A percentile compares a stretch with the other conserved stretches of the same genome.
These are phyloP conservation scores for Olivierus martensii DNA, from an alignment of 1,140 invertebrate species.

Conservation along the genomic window DNA sequence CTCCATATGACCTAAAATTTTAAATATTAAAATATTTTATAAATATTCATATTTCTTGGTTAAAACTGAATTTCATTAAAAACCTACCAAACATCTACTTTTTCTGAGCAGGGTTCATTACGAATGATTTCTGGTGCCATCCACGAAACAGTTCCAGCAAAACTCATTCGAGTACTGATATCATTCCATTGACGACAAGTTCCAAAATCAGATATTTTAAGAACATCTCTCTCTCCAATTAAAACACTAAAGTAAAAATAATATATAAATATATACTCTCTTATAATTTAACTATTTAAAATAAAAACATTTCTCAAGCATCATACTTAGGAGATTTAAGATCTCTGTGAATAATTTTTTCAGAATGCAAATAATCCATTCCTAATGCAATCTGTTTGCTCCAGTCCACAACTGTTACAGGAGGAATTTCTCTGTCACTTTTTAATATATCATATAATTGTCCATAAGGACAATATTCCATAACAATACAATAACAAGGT, in stretches of 20 bases:
- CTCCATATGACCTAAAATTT: constrained; percentile 63
- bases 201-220: constrained; percentile 97
- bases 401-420: constrained; percentile 73
- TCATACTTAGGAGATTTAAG: constrained; percentile 91
- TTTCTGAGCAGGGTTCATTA: constrained; percentile 90
- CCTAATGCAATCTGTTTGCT: constrained; percentile 88
- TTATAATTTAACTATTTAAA: not conserved
- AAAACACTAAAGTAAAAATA: constrained; percentile 31
- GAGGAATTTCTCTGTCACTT: constrained; percentile 62
- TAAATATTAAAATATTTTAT: too few species aligned
- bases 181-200: constrained; percentile 89
- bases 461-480: constrained; percentile 96
- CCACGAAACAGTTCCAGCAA: constrained; percentile 94
- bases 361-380: constrained; percentile 89
- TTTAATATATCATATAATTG: constrained; percentile 85
- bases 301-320: not conserved
- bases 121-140: constrained; percentile 98
- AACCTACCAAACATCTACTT: constrained; percentile 82
- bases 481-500: constrained; percentile 88
- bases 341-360: constrained; percentile 96
- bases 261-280: not conserved
- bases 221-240: constrained; percentile 71
- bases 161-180: constrained; percentile 92
- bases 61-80: too few species aligned
- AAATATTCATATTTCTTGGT: too few species aligned